Evolutionary conservation across 2,797 vertebrate species (phyloP).

Genomic region (Diceros bicornis): DNA sequence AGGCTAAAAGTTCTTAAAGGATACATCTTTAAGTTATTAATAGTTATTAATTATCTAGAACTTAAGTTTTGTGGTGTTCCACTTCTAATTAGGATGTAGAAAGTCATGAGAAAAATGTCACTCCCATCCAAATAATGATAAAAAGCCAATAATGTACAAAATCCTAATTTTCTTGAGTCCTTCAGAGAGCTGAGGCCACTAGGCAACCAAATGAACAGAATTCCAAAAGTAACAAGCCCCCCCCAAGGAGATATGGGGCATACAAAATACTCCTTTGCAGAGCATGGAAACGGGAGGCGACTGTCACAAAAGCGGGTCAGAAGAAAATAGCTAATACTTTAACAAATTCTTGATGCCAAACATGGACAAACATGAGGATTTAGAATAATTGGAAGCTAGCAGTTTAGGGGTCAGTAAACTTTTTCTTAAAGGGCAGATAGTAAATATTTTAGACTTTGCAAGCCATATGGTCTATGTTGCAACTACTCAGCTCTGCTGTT

Average conservation of each 20-base stretch:
- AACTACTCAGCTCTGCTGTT: not conserved
- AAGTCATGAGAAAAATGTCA: not conserved
- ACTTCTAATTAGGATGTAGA: not conserved
- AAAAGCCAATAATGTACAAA: not conserved
- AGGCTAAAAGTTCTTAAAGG: too few species aligned
- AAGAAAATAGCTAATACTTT: not conserved
- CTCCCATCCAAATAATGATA: not conserved
- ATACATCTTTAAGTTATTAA: not conserved
- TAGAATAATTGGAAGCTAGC: not conserved
- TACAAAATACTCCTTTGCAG: not conserved
- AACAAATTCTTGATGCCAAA: not conserved
- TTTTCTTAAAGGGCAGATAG: not conserved
- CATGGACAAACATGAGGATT: not conserved
- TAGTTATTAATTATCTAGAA: not conserved
- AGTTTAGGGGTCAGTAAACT: too few species aligned
- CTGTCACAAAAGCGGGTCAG: not conserved
- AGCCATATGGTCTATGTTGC: accelerated
- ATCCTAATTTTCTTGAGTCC: not conserved
- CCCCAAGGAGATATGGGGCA: not conserved
- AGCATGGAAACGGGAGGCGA: not conserved
- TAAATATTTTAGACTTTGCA: not conserved
- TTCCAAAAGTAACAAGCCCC: not conserved
- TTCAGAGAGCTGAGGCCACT: not conserved
- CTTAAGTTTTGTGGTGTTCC: not conserved
- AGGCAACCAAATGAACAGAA: not conserved